Base-by-base conservation (phyloP, 2,113 vertebrate genomes). In the Notiomystis cincta region DNA sequence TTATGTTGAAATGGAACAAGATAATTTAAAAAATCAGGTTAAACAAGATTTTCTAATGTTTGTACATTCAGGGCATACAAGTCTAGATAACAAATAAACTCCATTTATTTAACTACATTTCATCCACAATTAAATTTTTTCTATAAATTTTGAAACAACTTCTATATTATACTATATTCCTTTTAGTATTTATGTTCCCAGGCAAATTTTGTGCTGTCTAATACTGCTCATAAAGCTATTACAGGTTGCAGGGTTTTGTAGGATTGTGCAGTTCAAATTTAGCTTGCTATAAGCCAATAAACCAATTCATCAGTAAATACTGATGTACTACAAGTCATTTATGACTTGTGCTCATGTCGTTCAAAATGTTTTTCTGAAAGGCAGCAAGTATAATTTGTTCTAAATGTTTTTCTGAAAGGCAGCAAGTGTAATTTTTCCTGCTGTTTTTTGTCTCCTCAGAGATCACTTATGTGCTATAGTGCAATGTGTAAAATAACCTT, bases 1-100 rank as follows among this genome's bases (percentile, higher is more conserved):
- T 95, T 93, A 90, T 2, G 1, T 47, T 85, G 51, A 96, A 96
- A 88, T 64, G 44, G 60, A 95, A 83, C n/a, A 87, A 89, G 76
- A 84, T 76, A 51, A 60, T 79, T 89, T 0, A 70, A 80, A 83
- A 95, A 89, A 82, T 66, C 54, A 96, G 51, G 51, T 76, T 89
- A 85, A 89, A 82, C 23, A 77, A 69, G 37, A 73, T 78, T 95
- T 93, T 75, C 33, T 23, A 80, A 83, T 61, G 58, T 61, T 18
- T 9, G 6, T 91, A 37, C 7, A 13, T 83, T 71, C 14, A 61
- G 42, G 33, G n/a, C 19, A 33, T 22, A 17, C 35, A 18, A 65
- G 53, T 58, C 48, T 44, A 58, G 18, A 18, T 87, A 87, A 77
- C 16, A 90, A 89, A 83, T 45, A 91, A 84, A 90, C 42, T 4